Evolutionary conservation across 2,888 invertebrate species (phyloP).

Genomic region (Andrena minutula): DNA sequence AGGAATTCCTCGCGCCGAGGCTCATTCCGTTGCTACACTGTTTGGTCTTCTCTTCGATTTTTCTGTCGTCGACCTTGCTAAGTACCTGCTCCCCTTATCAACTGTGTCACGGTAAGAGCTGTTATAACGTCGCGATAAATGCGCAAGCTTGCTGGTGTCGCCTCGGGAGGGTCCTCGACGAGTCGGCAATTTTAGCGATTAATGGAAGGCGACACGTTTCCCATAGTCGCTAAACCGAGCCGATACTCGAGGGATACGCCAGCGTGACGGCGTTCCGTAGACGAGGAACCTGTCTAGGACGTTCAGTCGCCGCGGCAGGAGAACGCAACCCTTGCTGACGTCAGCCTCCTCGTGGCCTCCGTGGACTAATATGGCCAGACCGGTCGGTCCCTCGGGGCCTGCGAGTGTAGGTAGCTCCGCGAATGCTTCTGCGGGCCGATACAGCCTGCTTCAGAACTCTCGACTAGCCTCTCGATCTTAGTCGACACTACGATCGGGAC

Average conservation of each 20-base stretch:
- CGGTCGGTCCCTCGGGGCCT: conserved; percentile 67
- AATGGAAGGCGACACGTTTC: neutral
- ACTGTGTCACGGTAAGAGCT: neutral
- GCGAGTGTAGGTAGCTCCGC: conserved; percentile 55
- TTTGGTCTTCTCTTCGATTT: conserved; percentile 24
- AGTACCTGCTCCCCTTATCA: neutral
- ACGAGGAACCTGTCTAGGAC: conserved; percentile 47
- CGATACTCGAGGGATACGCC: neutral
- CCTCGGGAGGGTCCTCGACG: no score
- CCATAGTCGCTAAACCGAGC: neutral
- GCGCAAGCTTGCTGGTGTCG: no score
- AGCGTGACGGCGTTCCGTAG: conserved; percentile 5
- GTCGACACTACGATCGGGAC: neutral
- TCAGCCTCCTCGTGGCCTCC: conserved; percentile 66
- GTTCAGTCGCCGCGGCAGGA: conserved; percentile 37
- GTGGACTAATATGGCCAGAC: conserved; percentile 78
- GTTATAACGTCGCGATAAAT: neutral
- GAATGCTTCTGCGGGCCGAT: conserved; percentile 30
- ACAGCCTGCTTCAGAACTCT: conserved; percentile 29
- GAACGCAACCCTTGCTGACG: conserved; percentile 68
- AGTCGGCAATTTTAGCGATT: neutral
- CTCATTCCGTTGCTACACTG: conserved; percentile 29
- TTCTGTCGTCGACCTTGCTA: conserved; percentile 1
- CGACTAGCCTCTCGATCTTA: neutral
- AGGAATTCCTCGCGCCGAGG: conserved; percentile 32